Evolutionary conservation across 2,888 invertebrate species (phyloP).

Genomic region (Hypselothyrea guttata): DNA sequence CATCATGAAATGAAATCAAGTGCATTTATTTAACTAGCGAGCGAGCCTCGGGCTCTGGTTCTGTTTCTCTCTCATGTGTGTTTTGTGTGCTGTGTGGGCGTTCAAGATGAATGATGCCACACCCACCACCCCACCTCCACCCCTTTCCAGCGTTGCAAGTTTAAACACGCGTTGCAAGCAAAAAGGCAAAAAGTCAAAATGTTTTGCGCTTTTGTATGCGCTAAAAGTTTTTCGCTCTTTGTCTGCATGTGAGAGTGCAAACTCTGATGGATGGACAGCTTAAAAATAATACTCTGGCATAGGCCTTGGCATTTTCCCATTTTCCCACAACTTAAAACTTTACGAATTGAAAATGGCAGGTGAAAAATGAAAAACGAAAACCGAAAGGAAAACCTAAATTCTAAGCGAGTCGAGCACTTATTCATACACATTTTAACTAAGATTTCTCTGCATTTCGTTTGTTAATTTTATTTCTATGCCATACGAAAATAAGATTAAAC

Average conservation of each 20-base stretch:
- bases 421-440: too few species aligned
- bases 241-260: constrained; percentile 1
- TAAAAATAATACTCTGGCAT: constrained; percentile 48
- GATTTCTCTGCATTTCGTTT: too few species aligned
- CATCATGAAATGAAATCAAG: constrained; percentile 73
- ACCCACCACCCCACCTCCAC: constrained; percentile 36
- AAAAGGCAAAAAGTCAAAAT: constrained; percentile 60
- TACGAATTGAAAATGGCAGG: neutral
- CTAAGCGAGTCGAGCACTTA: too few species aligned
- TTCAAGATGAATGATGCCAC: constrained; percentile 65
- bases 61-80: constrained; percentile 23
- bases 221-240: constrained; percentile 24
- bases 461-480: constrained; percentile 1
- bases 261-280: constrained; percentile 47
- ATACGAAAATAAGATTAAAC: too few species aligned
- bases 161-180: constrained; percentile 50
- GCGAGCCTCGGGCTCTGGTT: constrained; percentile 10
- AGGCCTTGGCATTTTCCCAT: constrained; percentile 37
- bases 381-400: too few species aligned
- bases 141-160: constrained; percentile 68
- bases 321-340: constrained; percentile 3
- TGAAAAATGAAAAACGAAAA: too few species aligned
- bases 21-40: constrained; percentile 65
- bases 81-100: constrained; percentile 33
- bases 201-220: constrained; percentile 55